Evolutionary conservation across 2,113 vertebrate species (phyloP), one percentile per base, ranked within the genome.

Genomic region (Eclectus roratus): DNA sequence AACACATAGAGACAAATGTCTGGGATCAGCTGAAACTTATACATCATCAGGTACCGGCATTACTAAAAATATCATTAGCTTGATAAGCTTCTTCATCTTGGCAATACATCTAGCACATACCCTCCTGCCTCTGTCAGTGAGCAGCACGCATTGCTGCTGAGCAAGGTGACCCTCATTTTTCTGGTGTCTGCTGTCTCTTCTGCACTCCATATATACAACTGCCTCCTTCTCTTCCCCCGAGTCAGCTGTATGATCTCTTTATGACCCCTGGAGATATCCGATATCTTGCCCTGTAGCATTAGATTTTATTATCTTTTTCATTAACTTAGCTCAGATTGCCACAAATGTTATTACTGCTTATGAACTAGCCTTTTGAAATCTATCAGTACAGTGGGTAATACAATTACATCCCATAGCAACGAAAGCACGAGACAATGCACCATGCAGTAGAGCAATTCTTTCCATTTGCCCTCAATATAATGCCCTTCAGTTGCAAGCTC

Each of bases 271-370:
- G 69, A 95, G 92, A 91, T 74, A 96, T 61, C 93, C n/a, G 55
- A 37, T 94, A 93, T 84, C 89, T 68, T 91, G 39, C 88, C 80
- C 66, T 70, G 70, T 58, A 91, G 92, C 77, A 93, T 86, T 85
- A 90, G 85, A 94, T 97, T 80, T 88, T 72, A 96, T 94, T 94
- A 94, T 71, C 95, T 96, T 92, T 96, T 96, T 97, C 96, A 94
- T 96, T 97, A 94, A 90, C 82, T 93, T 94, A 94, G 90, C 82
- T 97, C 76, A 93, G 69, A 96, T 96, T 95, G 90, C 93, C 93
- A 84, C 85, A 92, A 93, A 95, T 88, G 76, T 88, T 96, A 94
- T 97, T 93, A 94, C 53, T 65, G 90, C 81, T 93, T 94, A 95
- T 95, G 93, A 95, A 95, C 88, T 88, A 86, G 46, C 68, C 72